phyloP scores from a whole-genome alignment of 2,113 vertebrate species.

The Pseudopodoces humilis region DNA sequence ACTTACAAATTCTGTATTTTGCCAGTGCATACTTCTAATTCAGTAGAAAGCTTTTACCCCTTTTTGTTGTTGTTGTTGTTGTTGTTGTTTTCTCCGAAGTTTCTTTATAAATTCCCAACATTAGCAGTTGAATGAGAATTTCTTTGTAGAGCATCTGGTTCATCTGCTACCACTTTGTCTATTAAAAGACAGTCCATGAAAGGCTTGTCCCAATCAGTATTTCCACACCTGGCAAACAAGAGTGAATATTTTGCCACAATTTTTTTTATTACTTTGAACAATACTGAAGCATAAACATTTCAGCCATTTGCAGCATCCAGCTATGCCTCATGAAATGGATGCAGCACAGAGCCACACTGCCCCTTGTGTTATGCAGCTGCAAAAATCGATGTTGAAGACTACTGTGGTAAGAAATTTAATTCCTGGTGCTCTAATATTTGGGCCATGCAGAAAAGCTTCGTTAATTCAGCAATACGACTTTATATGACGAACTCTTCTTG shows the following conservation, averaged over 20 bases:
- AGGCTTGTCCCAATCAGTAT: not conserved
- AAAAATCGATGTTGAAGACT: not conserved
- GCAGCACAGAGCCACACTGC: not conserved
- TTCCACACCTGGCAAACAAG: not conserved
- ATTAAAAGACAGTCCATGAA: not conserved
- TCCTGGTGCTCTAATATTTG: accelerated
- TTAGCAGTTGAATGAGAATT: not conserved
- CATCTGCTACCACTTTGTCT: not conserved
- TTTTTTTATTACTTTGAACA: not conserved
- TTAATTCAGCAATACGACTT: not conserved
- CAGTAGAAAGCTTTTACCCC: not conserved
- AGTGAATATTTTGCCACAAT: not conserved
- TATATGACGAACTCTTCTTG: not conserved
- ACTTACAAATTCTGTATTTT: not conserved
- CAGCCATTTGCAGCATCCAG: not conserved
- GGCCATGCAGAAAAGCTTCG: not conserved
- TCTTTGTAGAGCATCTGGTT: not conserved
- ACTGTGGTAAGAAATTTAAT: not conserved
- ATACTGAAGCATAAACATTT: not conserved
- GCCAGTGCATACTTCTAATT: not conserved
- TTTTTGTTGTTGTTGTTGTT: not conserved
- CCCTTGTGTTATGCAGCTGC: not conserved
- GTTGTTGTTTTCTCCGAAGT: not conserved
- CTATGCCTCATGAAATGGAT: not conserved
- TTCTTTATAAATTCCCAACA: not conserved